These are phyloP conservation scores for Clepsis dumicolana DNA, from an alignment of 2,888 invertebrate genomes.

Conservation along the genomic window DNA sequence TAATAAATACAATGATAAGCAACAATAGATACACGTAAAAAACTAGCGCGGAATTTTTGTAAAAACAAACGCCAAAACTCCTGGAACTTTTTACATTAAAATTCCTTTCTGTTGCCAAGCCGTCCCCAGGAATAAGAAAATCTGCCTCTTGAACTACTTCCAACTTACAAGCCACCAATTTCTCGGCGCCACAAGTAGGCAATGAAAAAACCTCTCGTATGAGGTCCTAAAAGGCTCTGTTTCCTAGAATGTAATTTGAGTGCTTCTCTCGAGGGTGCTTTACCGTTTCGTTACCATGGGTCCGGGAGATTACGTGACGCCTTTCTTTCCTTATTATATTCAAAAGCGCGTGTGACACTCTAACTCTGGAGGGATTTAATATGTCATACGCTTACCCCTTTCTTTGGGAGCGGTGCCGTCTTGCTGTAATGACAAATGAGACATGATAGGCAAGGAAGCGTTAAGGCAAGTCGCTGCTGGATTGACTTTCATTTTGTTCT, in stretches of 20 bases:
- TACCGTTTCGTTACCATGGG: slow-evolving; percentile 48
- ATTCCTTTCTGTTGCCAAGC: neutral
- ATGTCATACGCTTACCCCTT: slow-evolving; percentile 3
- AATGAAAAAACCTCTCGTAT: slow-evolving; percentile 45
- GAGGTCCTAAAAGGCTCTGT: slow-evolving; percentile 50
- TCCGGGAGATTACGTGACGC: slow-evolving; percentile 14
- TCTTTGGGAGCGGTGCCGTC: neutral
- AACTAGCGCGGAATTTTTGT: neutral
- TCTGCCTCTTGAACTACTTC: slow-evolving; percentile 7
- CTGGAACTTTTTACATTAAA: slow-evolving; percentile 1
- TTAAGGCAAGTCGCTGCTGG: neutral
- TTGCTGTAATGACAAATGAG: neutral
- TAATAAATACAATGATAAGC: too few relatives aligned
- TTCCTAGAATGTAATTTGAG: slow-evolving; percentile 56
- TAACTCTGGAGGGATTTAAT: slow-evolving; percentile 7
- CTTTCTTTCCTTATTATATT: slow-evolving; percentile 13
- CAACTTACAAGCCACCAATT: slow-evolving; percentile 17
- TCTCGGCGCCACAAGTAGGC: slow-evolving; percentile 37
- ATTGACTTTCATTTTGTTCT: neutral
- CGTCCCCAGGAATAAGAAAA: slow-evolving; percentile 13
- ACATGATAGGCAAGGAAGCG: neutral
- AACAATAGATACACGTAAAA: neutral
- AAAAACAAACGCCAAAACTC: neutral
- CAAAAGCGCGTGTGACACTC: slow-evolving; percentile 15
- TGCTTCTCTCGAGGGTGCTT: slow-evolving; percentile 49